Percentiles rank a stretch among this genome's conserved stretches.
These are phyloP conservation scores for Hippoglossus hippoglossus DNA, from an alignment of 2,797 vertebrate genomes.

Conservation along the genomic window DNA sequence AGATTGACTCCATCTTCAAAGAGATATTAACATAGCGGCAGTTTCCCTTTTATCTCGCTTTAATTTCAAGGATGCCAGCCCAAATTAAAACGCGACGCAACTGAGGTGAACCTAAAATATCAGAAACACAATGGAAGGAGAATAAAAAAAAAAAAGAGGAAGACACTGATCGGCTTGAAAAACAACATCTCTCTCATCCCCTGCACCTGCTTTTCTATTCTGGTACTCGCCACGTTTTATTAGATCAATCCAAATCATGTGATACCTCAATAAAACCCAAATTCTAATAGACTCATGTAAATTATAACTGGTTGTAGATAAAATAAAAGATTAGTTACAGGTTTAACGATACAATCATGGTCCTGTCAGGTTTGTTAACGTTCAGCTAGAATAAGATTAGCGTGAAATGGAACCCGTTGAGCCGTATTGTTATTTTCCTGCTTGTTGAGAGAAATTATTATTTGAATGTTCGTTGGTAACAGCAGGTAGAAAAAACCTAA, in stretches of 20 bases:
- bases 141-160: constrained; percentile 12
- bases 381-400: constrained; percentile 1
- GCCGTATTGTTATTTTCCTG: constrained; percentile 25
- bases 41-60: constrained; percentile 80
- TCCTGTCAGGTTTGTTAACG: constrained; percentile 23
- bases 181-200: neutral
- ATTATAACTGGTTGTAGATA: neutral
- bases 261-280: neutral
- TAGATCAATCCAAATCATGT: neutral
- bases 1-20: constrained; percentile 84
- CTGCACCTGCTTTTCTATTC: neutral
- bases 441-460: constrained; percentile 21
- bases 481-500: constrained; percentile 25
- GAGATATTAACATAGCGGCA: constrained; percentile 80
- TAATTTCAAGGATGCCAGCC: constrained; percentile 80
- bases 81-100: constrained; percentile 73
- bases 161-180: constrained; percentile 11
- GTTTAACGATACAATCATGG: constrained; percentile 19
- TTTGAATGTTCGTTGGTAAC: constrained; percentile 12
- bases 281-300: neutral
- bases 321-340: neutral
- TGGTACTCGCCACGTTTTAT: neutral
- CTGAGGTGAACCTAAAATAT: constrained; percentile 72
- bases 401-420: constrained; percentile 1
- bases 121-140: constrained; percentile 40